These are phyloP conservation scores for Girardia tigrina DNA, from an alignment of 2,888 invertebrate species.

Conservation along the genomic window DNA sequence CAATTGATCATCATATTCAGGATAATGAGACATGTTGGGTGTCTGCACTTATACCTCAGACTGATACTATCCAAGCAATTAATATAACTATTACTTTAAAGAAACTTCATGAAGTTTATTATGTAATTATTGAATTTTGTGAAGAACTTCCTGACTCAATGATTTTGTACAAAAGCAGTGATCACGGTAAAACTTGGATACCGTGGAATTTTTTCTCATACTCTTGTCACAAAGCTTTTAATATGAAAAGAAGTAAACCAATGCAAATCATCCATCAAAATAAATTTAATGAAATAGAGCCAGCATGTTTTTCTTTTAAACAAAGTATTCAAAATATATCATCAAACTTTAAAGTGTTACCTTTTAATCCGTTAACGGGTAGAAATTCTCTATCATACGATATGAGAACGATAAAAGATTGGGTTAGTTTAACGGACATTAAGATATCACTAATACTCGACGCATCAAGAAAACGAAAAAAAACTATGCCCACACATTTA, in stretches of 20 bases:
- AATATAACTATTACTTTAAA: background rate
- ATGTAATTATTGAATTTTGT: background rate
- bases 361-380: background rate
- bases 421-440: background rate
- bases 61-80: background rate
- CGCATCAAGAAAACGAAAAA: background rate
- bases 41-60: background rate
- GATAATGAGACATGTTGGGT: background rate
- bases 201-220: background rate
- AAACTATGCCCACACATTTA: background rate
- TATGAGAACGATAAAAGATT: background rate
- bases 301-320: background rate
- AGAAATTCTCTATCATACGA: background rate
- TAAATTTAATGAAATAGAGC: background rate
- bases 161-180: background rate
- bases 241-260: background rate
- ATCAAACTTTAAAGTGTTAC: background rate
- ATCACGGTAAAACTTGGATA: background rate
- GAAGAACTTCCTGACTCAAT: background rate
- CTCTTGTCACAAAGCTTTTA: background rate
- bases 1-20: background rate
- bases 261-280: background rate
- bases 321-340: background rate
- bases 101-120: background rate
- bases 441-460: background rate